phyloP scores from a whole-genome alignment of 2,888 invertebrate genomes.

The Phania funesta region DNA sequence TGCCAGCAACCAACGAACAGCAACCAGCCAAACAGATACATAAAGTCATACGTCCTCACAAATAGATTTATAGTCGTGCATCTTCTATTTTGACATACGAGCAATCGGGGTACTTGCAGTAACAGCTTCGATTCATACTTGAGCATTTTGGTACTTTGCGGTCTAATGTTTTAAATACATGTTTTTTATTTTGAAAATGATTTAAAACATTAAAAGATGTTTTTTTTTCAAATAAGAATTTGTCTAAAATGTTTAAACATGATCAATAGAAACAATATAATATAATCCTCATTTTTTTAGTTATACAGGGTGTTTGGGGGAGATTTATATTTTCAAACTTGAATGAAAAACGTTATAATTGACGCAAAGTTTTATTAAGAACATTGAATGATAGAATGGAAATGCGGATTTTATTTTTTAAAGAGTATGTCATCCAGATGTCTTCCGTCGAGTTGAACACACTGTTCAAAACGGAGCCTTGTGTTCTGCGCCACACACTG shows the following conservation, averaged over 20 bases:
- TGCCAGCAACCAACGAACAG: background rate
- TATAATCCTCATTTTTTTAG: too few relatives aligned
- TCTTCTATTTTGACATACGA: slow-evolving; percentile 42
- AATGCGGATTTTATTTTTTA: too few relatives aligned
- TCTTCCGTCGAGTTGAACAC: too few relatives aligned
- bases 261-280: slow-evolving; percentile 11
- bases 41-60: slow-evolving; percentile 52
- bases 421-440: too few relatives aligned
- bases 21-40: slow-evolving; percentile 22
- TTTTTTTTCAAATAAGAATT: background rate
- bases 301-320: too few relatives aligned
- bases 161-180: slow-evolving; percentile 33
- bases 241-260: slow-evolving; percentile 15
- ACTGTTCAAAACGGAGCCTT: too few relatives aligned
- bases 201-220: slow-evolving; percentile 21
- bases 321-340: too few relatives aligned
- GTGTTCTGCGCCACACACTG: too few relatives aligned
- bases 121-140: background rate
- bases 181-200: slow-evolving; percentile 50
- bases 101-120: background rate
- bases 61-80: slow-evolving; percentile 55
- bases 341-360: too few relatives aligned
- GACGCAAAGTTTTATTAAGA: too few relatives aligned
- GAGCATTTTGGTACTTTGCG: slow-evolving; percentile 30
- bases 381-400: too few relatives aligned